Base-by-base conservation (phyloP, 1,140 invertebrate species). In the Tetragnatha versicolor region DNA sequence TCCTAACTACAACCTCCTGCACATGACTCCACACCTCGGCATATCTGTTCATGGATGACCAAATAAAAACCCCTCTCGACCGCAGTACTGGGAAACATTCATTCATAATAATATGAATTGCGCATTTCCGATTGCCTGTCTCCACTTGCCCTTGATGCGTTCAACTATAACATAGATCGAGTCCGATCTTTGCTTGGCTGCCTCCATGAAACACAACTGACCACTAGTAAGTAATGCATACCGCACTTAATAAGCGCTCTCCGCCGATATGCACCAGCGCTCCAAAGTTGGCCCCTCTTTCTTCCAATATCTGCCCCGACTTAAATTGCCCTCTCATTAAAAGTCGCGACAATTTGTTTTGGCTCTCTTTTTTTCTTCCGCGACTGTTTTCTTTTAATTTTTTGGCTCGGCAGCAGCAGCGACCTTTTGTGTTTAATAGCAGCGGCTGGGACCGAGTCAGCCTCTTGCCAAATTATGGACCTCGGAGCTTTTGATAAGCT, bases 331-430 rank as follows among this genome's bases (percentile, higher is more conserved):
- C 73, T 39, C 73, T 66, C 73, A 77, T 77, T 77, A 77, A 77
- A 77, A 66, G 39, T 77, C 60, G 73, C 73, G 73, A 77, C 73
- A 77, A 77, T 77, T 77, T 77, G 73, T 77, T 77, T 77, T 77
- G 73, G 45, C 45, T 53, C 70, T 29, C 51, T 29, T 22, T 29
- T 70, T 37, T 42, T 39, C 42, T 27, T 65, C 10, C 33, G n/a
- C 58, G 47, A 31, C 20, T 63, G 12, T 77, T 75, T 75, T 42
- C 42, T 60, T 73, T 73, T 73, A 58, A 60, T 60, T 63, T 75
- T 63, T 49, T 45, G 42, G n/a, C 33, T 31, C 51, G 9, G 33
- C 49, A 29, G 27, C n/a, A 12, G 73, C 20, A 47, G 29, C 10
- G 47, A 63, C 47, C 53, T 65, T 77, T 77, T 77, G 73, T 51